A percentile compares a stretch with the other conserved stretches of the same genome.
phyloP scores from a whole-genome alignment of 1,140 invertebrate genomes.

The Papilio xuthus region DNA sequence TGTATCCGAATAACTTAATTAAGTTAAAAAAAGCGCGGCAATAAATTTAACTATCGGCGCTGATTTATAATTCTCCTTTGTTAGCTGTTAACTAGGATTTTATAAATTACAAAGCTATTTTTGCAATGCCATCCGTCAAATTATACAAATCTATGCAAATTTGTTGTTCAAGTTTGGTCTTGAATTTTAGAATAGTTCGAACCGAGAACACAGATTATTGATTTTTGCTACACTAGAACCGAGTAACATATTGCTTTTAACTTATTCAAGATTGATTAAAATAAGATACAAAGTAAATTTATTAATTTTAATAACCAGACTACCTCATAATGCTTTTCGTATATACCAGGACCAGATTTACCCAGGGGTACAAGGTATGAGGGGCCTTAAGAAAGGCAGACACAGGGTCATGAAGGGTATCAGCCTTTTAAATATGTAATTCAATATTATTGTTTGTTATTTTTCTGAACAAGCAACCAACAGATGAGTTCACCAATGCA shows the following conservation, averaged over 20 bases:
- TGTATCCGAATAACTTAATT: conserved; percentile 29
- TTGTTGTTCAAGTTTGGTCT: conserved; percentile 6
- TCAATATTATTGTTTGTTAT: too few species aligned
- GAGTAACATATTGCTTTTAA: background rate
- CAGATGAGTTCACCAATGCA: background rate
- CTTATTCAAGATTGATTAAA: background rate
- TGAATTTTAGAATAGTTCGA: conserved; percentile 15
- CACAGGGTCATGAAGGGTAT: too few species aligned
- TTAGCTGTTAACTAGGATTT: conserved; percentile 31
- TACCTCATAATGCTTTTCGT: too few species aligned
- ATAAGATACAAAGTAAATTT: background rate
- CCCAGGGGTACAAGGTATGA: too few species aligned
- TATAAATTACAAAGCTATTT: conserved; percentile 26
- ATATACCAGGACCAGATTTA: too few species aligned
- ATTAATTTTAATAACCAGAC: background rate
- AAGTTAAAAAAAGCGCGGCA: conserved; percentile 32
- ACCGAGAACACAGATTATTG: background rate
- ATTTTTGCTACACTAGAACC: background rate
- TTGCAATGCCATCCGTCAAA: conserved; percentile 34
- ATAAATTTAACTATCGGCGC: conserved; percentile 26
- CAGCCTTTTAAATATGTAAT: too few species aligned
- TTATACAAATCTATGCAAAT: conserved; percentile 38
- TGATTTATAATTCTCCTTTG: conserved; percentile 37
- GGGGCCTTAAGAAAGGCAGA: too few species aligned
- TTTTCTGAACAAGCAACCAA: background rate